Evolutionary conservation across 2,888 invertebrate species (phyloP).

Genomic region (Lysandra bellargus): DNA sequence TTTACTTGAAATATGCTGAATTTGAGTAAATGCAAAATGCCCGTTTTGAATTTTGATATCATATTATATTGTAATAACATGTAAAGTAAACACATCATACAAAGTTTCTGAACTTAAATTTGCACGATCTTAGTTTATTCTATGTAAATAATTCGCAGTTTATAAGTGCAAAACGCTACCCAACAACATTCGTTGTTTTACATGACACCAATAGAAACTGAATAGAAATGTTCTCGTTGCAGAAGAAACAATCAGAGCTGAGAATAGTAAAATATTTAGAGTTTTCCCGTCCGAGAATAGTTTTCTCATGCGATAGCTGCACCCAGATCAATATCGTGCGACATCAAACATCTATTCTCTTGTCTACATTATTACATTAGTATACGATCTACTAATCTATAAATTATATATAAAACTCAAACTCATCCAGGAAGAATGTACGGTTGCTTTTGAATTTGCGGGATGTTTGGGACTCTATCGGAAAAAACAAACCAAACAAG

Average conservation of each 20-base stretch:
- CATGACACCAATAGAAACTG: conserved; percentile 21
- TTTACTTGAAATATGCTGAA: background rate
- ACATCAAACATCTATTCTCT: background rate
- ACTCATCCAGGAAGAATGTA: background rate
- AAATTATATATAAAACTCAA: too few relatives aligned
- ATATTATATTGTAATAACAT: background rate
- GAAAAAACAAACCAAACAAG: too few relatives aligned
- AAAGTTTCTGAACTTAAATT: background rate
- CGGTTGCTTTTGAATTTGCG: too few relatives aligned
- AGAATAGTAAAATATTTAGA: conserved; percentile 18
- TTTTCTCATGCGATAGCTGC: background rate
- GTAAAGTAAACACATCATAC: background rate
- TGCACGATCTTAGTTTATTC: too few relatives aligned
- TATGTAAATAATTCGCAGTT: background rate
- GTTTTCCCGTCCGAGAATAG: background rate
- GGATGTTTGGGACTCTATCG: too few relatives aligned
- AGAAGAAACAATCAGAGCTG: conserved; percentile 16
- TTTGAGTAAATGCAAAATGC: too few relatives aligned
- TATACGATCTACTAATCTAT: background rate
- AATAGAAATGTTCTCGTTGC: conserved; percentile 16
- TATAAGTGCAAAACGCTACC: background rate
- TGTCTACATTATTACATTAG: background rate
- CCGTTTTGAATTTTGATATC: too few relatives aligned
- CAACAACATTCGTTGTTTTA: background rate
- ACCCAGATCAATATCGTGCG: conserved; percentile 11